These are phyloP conservation scores for Sciaenops ocellatus DNA, from an alignment of 2,797 vertebrate species.

Conservation along the genomic window DNA sequence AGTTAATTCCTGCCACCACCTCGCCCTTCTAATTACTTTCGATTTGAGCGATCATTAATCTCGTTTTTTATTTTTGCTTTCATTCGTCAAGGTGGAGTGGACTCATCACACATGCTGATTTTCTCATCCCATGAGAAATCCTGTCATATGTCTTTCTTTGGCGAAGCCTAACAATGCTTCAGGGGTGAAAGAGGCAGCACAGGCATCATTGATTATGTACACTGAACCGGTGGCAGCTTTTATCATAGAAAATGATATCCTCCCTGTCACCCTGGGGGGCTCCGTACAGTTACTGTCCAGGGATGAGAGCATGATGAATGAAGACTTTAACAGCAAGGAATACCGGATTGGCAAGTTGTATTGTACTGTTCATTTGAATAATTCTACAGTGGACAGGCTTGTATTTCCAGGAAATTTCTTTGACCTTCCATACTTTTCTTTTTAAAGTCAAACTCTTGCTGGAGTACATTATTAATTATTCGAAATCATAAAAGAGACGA, in stretches of 20 bases:
- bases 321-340: conserved; percentile 25
- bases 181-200: neutral
- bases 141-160: conserved; percentile 41
- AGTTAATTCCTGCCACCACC: conserved; percentile 57
- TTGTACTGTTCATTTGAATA: conserved; percentile 46
- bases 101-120: conserved; percentile 48
- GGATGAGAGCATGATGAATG: conserved; percentile 48
- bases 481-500: conserved; percentile 44
- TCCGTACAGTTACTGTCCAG: conserved; percentile 20
- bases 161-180: conserved; percentile 34
- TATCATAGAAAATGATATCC: conserved; percentile 47
- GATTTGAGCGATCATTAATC: conserved; percentile 69
- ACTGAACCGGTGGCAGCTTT: conserved; percentile 35
- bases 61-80: conserved; percentile 13
- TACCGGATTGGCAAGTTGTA: conserved; percentile 3
- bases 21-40: conserved; percentile 65
- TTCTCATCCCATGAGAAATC: conserved; percentile 38
- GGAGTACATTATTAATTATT: conserved; percentile 52
- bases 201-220: conserved; percentile 37
- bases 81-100: conserved; percentile 40
- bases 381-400: conserved; percentile 30
- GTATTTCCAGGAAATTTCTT: conserved; percentile 25
- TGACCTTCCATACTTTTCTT: conserved; percentile 53
- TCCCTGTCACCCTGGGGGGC: conserved; percentile 27
- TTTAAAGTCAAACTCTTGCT: conserved; percentile 51